Percentiles rank a stretch among this genome's conserved stretches.
phyloP scores from a whole-genome alignment of 1,140 invertebrate genomes.

The Scaptomyza hsui region DNA sequence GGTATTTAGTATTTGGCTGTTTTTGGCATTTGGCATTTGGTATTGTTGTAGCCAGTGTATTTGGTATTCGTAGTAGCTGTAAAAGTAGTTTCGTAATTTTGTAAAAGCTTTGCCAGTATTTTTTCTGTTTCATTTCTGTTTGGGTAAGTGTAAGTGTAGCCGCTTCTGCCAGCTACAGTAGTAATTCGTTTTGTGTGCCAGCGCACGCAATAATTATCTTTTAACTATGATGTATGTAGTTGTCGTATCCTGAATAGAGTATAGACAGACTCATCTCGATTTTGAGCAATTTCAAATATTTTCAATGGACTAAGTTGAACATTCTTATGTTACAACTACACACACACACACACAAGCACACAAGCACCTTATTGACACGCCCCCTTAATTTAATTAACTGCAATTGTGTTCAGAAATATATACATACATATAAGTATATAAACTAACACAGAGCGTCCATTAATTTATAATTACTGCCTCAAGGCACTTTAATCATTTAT shows the following conservation, averaged over 20 bases:
- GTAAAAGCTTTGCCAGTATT: constrained; percentile 71
- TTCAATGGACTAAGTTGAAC: constrained; percentile 80
- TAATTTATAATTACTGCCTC: constrained; percentile 60
- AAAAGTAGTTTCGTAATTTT: constrained; percentile 79
- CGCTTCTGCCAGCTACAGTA: constrained; percentile 52
- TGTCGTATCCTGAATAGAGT: constrained; percentile 47
- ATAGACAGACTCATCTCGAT: constrained; percentile 36
- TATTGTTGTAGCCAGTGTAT: constrained; percentile 56
- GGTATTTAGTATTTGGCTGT: constrained; percentile 42
- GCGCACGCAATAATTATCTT: constrained; percentile 35
- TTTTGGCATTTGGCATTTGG: constrained; percentile 26
- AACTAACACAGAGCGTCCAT: constrained; percentile 25
- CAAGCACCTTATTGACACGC: constrained; percentile 1
- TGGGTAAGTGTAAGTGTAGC: constrained; percentile 50
- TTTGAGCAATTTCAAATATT: constrained; percentile 58
- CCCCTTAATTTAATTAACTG: constrained; percentile 35
- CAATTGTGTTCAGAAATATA: constrained; percentile 63
- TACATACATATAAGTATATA: constrained; percentile 25
- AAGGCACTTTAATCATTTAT: constrained; percentile 13
- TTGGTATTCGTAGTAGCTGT: constrained; percentile 61
- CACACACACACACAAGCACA: not conserved
- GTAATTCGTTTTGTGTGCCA: constrained; percentile 50
- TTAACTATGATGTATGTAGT: constrained; percentile 41
- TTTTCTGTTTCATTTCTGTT: constrained; percentile 6
- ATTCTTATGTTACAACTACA: constrained; percentile 54